A percentile compares a stretch with the other conserved stretches of the same genome.
Conservation (phyloP, 2,888 invertebrate genomes). For the Pammene aurita region DNA sequence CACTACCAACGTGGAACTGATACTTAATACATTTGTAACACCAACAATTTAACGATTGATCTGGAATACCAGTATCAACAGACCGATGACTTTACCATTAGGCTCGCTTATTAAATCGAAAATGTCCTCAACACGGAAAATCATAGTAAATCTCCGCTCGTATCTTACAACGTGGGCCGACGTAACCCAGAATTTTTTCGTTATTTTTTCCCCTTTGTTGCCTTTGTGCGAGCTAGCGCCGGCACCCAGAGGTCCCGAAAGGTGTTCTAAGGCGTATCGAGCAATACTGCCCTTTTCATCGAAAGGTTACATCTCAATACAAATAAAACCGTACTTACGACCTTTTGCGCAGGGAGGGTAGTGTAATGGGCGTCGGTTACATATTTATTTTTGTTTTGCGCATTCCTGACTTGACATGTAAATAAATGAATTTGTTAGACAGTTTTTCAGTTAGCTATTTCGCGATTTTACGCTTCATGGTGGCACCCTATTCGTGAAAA, state of each 20-base stretch:
- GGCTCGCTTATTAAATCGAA: too few relatives aligned
- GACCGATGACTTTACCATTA: too few relatives aligned
- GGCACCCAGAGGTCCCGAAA: constrained; percentile 74
- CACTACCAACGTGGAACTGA: too few relatives aligned
- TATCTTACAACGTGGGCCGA: not conserved
- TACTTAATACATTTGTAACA: too few relatives aligned
- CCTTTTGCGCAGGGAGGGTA: not conserved
- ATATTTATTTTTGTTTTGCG: constrained; percentile 81
- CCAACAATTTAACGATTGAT: too few relatives aligned
- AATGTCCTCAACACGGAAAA: not conserved
- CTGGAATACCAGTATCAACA: too few relatives aligned
- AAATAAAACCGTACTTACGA: not conserved
- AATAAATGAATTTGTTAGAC: constrained; percentile 75
- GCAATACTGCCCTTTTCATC: not conserved
- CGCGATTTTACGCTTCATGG: constrained; percentile 77
- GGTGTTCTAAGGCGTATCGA: constrained; percentile 74
- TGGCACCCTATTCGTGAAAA: constrained; percentile 54
- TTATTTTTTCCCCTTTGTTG: constrained; percentile 73
- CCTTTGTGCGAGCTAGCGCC: constrained; percentile 81
- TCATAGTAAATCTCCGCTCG: not conserved
- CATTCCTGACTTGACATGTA: constrained; percentile 78
- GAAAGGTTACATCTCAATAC: not conserved
- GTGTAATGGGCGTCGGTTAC: constrained; percentile 74
- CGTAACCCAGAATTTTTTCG: constrained; percentile 30
- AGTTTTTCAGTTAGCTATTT: constrained; percentile 56